Base-by-base conservation (phyloP, 2,113 vertebrate genomes). In the Gallinago jamesoni region DNA sequence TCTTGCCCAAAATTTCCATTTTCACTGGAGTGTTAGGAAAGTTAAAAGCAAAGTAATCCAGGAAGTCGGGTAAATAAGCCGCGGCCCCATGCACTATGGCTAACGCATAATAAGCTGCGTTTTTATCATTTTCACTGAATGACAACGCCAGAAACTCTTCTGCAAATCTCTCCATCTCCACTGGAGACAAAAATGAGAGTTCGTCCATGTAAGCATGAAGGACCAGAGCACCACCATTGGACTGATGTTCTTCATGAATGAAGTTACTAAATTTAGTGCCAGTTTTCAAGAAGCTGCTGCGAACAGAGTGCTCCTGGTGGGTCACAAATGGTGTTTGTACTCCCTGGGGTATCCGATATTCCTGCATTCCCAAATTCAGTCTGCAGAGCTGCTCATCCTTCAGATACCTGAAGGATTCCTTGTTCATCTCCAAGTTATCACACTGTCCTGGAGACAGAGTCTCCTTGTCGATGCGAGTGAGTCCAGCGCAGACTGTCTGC, bases 21-120 rank as follows among this genome's bases (percentile, higher is more conserved):
- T 99, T 99, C 94, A 99, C 99, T 19, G 99, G 99, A 67, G 99
- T 99, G 98, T 98, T 99, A 91, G 99, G 99, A 80, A 99, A 99
- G 97, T 99, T 99, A 96, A 99, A 99, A 97, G 99, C 99, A 97
- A 99, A 99, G 95, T 99, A 99, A 97, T 99, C 99, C 98, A 99
- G 98, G 97, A 99, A 99, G 98, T 99, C 99, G 25, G 99, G 99
- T 77, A 99, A 98, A 95, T 99, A 99, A 53, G 99, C 98, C 88
- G 99, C 99, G 14, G 99, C 99, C 24, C 99, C 98, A 11, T 99
- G 99, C 76, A 99, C 99, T 98, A 99, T 99, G 17, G 99, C 98
- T 96, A 99, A 97, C 47, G 99, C 99, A 62, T 99, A 99, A 56
- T 98, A 98, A 45, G 99, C 98, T 33, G 99, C 99, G 55, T 98